Percentiles rank a stretch among this genome's conserved stretches.
Conservation (phyloP, 1,140 invertebrate genomes). For the Papilio polyxenes region DNA sequence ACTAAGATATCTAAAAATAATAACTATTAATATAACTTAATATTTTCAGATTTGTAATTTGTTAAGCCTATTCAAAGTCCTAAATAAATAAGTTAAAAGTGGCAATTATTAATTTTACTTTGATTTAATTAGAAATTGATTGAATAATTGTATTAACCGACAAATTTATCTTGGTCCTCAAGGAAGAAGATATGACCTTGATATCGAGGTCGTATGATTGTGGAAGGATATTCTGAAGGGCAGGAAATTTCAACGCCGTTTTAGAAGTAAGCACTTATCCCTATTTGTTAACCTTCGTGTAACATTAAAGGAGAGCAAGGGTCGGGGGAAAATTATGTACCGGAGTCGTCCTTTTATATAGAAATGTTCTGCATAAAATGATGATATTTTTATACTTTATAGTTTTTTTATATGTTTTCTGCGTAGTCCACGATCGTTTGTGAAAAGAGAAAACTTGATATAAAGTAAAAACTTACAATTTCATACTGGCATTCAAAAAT, state of each 20-base stretch:
- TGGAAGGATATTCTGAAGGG: neutral
- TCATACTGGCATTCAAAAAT: constrained; percentile 3
- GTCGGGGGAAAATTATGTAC: neutral
- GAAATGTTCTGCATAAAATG: neutral
- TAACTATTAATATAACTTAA: no score
- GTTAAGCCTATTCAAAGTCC: neutral
- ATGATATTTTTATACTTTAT: neutral
- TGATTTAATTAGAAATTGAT: neutral
- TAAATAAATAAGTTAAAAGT: neutral
- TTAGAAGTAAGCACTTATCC: constrained; percentile 14
- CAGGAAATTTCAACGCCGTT: constrained; percentile 7
- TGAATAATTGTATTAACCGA: constrained; percentile 14
- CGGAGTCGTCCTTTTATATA: neutral
- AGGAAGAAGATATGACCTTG: neutral
- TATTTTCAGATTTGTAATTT: neutral
- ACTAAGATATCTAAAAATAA: no score
- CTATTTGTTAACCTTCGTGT: constrained; percentile 25
- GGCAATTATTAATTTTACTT: neutral
- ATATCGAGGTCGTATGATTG: neutral
- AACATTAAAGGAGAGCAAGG: constrained; percentile 10
- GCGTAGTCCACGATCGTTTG: neutral
- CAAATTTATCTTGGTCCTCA: neutral
- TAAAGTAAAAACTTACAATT: neutral
- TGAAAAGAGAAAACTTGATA: neutral
- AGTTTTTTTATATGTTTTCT: no score